phyloP scores from a whole-genome alignment of 2,113 vertebrate genomes.

The Aegithalos caudatus region DNA sequence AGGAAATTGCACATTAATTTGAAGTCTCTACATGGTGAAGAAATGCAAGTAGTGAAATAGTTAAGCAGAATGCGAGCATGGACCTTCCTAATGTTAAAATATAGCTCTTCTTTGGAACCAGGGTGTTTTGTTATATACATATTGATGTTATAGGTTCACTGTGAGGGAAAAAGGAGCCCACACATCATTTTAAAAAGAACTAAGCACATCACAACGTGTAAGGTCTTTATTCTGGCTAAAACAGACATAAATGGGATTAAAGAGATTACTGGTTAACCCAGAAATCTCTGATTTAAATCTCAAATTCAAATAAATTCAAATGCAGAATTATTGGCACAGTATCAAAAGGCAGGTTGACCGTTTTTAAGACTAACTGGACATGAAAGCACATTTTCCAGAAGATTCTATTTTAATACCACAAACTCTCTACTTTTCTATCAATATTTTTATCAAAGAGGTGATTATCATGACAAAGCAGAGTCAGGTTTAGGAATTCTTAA shows the following conservation, averaged over 20 bases:
- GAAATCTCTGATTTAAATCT: background rate
- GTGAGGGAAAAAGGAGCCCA: background rate
- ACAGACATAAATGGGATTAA: constrained; percentile 8
- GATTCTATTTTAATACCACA: background rate
- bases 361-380: background rate
- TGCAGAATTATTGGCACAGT: background rate
- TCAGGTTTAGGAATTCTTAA: background rate
- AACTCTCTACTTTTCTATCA: background rate
- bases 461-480: background rate
- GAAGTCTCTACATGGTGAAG: background rate
- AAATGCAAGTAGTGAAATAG: background rate
- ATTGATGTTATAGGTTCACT: background rate
- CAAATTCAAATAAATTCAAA: background rate
- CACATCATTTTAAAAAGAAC: background rate
- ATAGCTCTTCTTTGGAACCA: background rate
- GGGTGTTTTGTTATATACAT: background rate
- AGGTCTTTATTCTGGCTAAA: background rate
- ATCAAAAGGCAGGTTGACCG: background rate
- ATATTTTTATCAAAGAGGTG: background rate
- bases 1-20: background rate
- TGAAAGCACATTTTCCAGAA: background rate
- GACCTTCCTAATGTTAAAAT: background rate
- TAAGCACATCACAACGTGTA: background rate
- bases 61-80: background rate
- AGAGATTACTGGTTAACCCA: constrained; percentile 27